Evolutionary conservation across 1,140 invertebrate genomes (phyloP), one percentile per base, ranked within the genome.

Genomic region (Drosophila quadrilineata): DNA sequence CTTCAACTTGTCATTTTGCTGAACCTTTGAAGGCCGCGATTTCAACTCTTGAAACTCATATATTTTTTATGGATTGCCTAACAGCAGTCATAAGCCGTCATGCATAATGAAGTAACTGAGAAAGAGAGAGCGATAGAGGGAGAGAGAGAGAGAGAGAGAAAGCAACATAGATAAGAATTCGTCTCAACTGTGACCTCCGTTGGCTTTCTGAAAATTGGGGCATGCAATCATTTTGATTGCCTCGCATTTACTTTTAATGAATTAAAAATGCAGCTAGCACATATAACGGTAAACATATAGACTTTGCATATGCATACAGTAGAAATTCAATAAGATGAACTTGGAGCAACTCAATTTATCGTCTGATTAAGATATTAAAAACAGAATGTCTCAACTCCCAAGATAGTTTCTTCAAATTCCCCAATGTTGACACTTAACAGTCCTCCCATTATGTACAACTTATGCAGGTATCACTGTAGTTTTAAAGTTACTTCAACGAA

Each of bases 241-340:
- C 77, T 82, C n/a, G 73, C 73, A 77, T 82, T 84, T 82, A 84
- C 73, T 82, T 84, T 84, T 68, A 84, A 82, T 77, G 84, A 84
- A 82, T 77, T 84, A 77, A 84, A 82, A 82, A 63, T 52, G 70
- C 35, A 36, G 8, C 21, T 8, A 40, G 43, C 16, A 48, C 8
- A 22, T 10, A 53, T 22, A 31, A 24, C 45, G 3, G 10, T 33
- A 38, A 16, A 35, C 26, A 31, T 33, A 33, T n/a, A 24, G 14
- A 31, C 8, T 46, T 5, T 24, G 19, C 22, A n/a, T n/a, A n/a
- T n/a, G n/a, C n/a, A n/a, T n/a, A n/a, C n/a, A n/a, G n/a, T n/a
- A n/a, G n/a, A n/a, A n/a, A n/a, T n/a, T n/a, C n/a, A n/a, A n/a
- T n/a, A n/a, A n/a, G n/a, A n/a, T n/a, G n/a, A n/a, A n/a, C n/a